Evolutionary conservation across 2,888 invertebrate species (phyloP), one percentile per base, ranked within the genome.

Genomic region (Mellilla xanthometata): DNA sequence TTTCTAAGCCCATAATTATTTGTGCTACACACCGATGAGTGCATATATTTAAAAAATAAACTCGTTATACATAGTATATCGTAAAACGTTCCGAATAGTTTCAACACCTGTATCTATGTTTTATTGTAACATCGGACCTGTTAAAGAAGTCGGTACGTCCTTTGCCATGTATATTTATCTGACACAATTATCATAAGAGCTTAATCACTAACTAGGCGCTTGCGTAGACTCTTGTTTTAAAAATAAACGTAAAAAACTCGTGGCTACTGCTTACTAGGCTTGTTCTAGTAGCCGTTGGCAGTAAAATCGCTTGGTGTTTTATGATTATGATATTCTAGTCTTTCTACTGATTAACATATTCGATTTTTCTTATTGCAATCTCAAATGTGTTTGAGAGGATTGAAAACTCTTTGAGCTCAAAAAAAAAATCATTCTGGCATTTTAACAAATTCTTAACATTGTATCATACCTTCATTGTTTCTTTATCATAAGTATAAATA

Each of bases 81-180:
- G 6, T 24, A 24, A 19, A 1, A 29, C 15, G 1, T 6, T 10
- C 15, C 2, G 23, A 22, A 32, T 27, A 4, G 9, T 27, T 32
- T 31, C 12, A 27, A 39, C 12, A 28, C 3, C 22, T 15, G 7
- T n/a, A 27, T 8, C 12, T 5, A 7, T 2, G 12, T 11, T 12
- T 12, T 9, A 15, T 31, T 15, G 1, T 10, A 15, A 23, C 9
- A 42, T 35, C 35, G 11, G 27, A 29, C 15, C 39, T 19, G 28
- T 24, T 12, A 13, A 11, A 38, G 29, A 34, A 22, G 31, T 39
- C 23, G 28, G 49, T 30, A 26, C 36, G 39, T 36, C 42, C 41
- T 46, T 46, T 46, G 26, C 31, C 11, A 32, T 36, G 39, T 46
- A 9, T 23, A 1, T 19, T 33, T 41, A 47, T 47, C 41, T 33